These are phyloP conservation scores for Miltochrista miniata DNA, from an alignment of 2,888 invertebrate species.

Conservation along the genomic window DNA sequence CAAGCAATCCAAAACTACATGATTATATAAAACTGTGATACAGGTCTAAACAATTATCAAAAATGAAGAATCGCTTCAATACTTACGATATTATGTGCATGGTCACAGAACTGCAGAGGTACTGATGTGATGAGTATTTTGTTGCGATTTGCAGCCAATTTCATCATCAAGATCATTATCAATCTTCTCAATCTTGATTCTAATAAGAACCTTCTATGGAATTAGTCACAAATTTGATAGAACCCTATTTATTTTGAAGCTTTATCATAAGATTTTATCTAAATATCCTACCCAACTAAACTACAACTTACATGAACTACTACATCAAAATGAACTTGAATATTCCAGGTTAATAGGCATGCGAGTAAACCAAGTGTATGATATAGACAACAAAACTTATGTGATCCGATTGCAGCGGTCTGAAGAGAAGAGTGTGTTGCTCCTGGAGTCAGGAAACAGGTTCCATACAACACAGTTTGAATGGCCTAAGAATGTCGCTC, in stretches of 20 bases:
- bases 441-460: conserved; percentile 97
- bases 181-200: too few relatives aligned
- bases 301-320: too few relatives aligned
- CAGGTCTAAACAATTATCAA: conserved; percentile 23
- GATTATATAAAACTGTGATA: conserved; percentile 1
- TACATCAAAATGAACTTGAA: background rate
- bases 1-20: too few relatives aligned
- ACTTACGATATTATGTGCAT: conserved; percentile 96
- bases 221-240: too few relatives aligned
- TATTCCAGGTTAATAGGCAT: conserved; percentile 90
- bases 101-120: conserved; percentile 93
- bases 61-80: conserved; percentile 97
- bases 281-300: too few relatives aligned
- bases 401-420: conserved; percentile 93
- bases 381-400: conserved; percentile 98
- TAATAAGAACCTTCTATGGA: too few relatives aligned
- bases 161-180: too few relatives aligned
- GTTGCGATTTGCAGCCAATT: too few relatives aligned
- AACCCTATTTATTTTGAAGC: too few relatives aligned
- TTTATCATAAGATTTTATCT: too few relatives aligned
- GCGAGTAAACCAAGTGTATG: conserved; percentile 98
- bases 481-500: conserved; percentile 98
- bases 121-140: background rate
- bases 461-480: conserved; percentile 98
- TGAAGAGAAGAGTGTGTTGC: conserved; percentile 93